Evolutionary conservation across 2,888 invertebrate genomes (phyloP).

Genomic region (Strigamia crassipes): DNA sequence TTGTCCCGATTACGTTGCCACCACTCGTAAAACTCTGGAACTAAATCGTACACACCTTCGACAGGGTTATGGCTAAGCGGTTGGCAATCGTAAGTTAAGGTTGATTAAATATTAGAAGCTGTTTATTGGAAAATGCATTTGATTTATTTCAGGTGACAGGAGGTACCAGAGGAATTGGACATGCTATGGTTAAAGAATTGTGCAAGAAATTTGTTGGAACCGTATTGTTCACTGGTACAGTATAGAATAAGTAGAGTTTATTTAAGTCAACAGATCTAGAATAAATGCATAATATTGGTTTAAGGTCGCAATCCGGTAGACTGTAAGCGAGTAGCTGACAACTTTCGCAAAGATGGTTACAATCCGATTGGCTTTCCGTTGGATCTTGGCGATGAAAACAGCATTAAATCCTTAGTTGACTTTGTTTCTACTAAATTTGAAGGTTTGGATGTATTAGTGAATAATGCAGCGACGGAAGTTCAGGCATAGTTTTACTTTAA

Average conservation of each 20-base stretch:
- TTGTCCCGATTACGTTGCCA: too few species aligned
- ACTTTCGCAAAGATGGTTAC: conserved; percentile 63
- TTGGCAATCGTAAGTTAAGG: too few species aligned
- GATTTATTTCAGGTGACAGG: conserved; percentile 66
- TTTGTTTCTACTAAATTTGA: conserved; percentile 67
- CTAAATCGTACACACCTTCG: too few species aligned
- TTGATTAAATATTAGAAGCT: too few species aligned
- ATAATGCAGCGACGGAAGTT: conserved; percentile 77
- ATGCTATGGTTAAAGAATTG: conserved; percentile 69
- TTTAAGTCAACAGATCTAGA: too few species aligned
- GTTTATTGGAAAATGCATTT: too few species aligned
- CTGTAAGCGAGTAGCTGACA: conserved; percentile 67
- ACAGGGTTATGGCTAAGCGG: too few species aligned
- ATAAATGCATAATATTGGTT: too few species aligned
- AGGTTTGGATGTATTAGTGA: conserved; percentile 73
- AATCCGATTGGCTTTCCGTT: conserved; percentile 69
- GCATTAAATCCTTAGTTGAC: conserved; percentile 66
- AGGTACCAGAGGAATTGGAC: conserved; percentile 73
- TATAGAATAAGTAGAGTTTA: too few species aligned
- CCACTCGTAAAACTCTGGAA: too few species aligned
- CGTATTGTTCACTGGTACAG: conserved; percentile 69
- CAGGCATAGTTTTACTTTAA: conserved; percentile 58
- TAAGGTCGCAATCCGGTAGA: conserved; percentile 64
- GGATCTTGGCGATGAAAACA: conserved; percentile 68
- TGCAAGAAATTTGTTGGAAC: conserved; percentile 69